These are phyloP conservation scores for Morelia viridis DNA, from an alignment of 2,797 vertebrate species.

Conservation along the genomic window DNA sequence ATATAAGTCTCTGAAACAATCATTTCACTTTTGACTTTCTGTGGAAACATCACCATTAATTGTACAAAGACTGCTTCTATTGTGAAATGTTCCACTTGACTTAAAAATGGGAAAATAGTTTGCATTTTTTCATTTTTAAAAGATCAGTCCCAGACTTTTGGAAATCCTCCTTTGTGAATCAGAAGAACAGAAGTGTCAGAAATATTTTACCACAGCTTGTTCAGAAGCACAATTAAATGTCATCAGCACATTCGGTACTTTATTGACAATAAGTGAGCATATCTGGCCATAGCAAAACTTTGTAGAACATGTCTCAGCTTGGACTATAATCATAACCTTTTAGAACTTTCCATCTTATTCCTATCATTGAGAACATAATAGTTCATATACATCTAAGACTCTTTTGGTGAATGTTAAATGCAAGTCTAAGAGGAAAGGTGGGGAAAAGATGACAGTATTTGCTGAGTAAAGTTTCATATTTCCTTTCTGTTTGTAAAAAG, in stretches of 20 bases:
- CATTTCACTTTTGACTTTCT: not conserved
- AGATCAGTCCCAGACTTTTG: constrained; percentile 60
- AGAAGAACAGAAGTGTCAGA: constrained; percentile 50
- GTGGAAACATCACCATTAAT: not conserved
- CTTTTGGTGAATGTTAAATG: constrained; percentile 60
- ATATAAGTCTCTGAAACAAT: not conserved
- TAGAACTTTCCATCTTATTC: constrained; percentile 31
- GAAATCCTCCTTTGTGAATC: constrained; percentile 63
- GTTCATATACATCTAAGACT: constrained; percentile 65
- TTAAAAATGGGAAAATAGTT: constrained; percentile 57
- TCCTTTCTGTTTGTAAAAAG: constrained; percentile 60
- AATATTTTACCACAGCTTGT: constrained; percentile 26
- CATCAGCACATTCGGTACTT: constrained; percentile 52
- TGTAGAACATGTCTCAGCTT: constrained; percentile 59
- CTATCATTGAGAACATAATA: constrained; percentile 41
- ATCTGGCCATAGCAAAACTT: constrained; percentile 61
- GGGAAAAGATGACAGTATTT: constrained; percentile 57
- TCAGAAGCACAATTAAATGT: constrained; percentile 31
- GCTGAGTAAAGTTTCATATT: constrained; percentile 64
- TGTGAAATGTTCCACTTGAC: constrained; percentile 66
- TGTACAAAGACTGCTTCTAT: constrained; percentile 32
- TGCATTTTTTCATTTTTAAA: constrained; percentile 27
- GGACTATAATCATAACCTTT: constrained; percentile 55
- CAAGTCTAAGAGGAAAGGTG: constrained; percentile 36
- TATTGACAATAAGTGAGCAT: constrained; percentile 62